Percentiles rank a stretch among this genome's conserved stretches.
Evolutionary conservation across 1,140 invertebrate genomes (phyloP).

Genomic region (Drosophila micromelanica): DNA sequence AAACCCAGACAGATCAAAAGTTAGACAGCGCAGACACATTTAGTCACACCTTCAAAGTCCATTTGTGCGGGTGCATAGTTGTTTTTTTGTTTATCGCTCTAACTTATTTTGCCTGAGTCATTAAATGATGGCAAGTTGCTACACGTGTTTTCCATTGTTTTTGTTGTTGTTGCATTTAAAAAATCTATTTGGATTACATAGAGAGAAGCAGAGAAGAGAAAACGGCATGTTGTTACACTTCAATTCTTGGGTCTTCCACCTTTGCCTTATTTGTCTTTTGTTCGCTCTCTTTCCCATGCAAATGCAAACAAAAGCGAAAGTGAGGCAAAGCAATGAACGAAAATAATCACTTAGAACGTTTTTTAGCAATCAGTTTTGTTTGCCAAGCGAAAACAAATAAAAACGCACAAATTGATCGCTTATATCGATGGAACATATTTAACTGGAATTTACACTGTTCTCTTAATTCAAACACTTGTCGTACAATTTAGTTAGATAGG

Average conservation of each 20-base stretch:
- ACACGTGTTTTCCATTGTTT: conserved; percentile 36
- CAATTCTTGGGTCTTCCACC: background rate
- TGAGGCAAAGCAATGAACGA: conserved; percentile 30
- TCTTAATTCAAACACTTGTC: conserved; percentile 28
- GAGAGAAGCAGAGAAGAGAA: background rate
- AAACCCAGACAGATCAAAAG: conserved; percentile 11
- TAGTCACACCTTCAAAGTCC: conserved; percentile 43
- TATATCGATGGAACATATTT: conserved; percentile 2
- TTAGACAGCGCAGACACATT: conserved; percentile 7
- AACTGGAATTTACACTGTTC: conserved; percentile 8
- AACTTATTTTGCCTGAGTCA: conserved; percentile 29
- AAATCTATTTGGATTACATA: conserved; percentile 1
- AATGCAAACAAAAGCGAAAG: conserved; percentile 51
- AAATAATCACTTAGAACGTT: conserved; percentile 21
- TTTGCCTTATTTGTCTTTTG: background rate
- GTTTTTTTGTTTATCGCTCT: conserved; percentile 28
- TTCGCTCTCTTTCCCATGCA: conserved; percentile 1
- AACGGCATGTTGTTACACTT: conserved; percentile 17
- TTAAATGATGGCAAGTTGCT: conserved; percentile 13
- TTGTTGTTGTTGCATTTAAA: background rate
- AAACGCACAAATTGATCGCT: conserved; percentile 4
- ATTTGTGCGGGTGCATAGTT: conserved; percentile 17
- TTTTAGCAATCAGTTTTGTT: conserved; percentile 13
- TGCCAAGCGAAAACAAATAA: conserved; percentile 28
- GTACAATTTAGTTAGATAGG: conserved; percentile 34